A percentile compares a stretch with the other conserved stretches of the same genome.
Conservation (phyloP, 2,113 vertebrate species). For the Erythrolamprus reginae region DNA sequence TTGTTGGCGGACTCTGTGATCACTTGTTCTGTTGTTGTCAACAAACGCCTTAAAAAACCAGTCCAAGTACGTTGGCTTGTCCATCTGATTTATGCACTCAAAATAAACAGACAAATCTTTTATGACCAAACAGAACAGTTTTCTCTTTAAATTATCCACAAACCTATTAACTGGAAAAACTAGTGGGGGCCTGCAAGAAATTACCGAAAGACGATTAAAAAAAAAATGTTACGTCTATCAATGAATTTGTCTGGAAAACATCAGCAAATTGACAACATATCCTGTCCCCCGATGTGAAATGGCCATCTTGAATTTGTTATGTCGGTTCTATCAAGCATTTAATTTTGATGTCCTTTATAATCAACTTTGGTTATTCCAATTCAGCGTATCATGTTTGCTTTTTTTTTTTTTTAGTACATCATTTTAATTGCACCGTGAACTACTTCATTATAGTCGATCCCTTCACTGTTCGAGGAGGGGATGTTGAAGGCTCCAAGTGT, state of each 20-base stretch:
- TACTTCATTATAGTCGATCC: constrained; percentile 60
- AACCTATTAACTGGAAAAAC: constrained; percentile 74
- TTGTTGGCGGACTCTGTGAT: constrained; percentile 89
- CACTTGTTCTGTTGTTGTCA: constrained; percentile 92
- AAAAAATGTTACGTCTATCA: constrained; percentile 66
- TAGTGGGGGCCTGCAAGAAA: constrained; percentile 67
- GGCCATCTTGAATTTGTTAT: constrained; percentile 66
- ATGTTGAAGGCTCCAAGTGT: constrained; percentile 39
- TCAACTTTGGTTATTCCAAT: constrained; percentile 65
- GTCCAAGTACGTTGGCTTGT: constrained; percentile 76
- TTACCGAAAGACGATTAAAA: constrained; percentile 63
- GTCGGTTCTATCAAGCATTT: constrained; percentile 54
- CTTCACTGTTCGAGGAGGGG: constrained; percentile 39
- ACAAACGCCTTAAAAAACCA: constrained; percentile 81
- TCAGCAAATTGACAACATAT: constrained; percentile 52
- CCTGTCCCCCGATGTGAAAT: constrained; percentile 40
- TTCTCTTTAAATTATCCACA: constrained; percentile 77
- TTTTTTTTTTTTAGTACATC: constrained; percentile 52
- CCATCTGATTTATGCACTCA: constrained; percentile 73
- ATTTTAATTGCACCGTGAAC: constrained; percentile 65
- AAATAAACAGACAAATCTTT: constrained; percentile 74
- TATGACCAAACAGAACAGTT: constrained; percentile 78
- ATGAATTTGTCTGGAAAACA: constrained; percentile 65
- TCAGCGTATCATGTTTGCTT: constrained; percentile 59
- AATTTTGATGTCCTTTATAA: constrained; percentile 59